phyloP scores from a whole-genome alignment of 2,797 vertebrate genomes.

The Oryzias sinensis region DNA sequence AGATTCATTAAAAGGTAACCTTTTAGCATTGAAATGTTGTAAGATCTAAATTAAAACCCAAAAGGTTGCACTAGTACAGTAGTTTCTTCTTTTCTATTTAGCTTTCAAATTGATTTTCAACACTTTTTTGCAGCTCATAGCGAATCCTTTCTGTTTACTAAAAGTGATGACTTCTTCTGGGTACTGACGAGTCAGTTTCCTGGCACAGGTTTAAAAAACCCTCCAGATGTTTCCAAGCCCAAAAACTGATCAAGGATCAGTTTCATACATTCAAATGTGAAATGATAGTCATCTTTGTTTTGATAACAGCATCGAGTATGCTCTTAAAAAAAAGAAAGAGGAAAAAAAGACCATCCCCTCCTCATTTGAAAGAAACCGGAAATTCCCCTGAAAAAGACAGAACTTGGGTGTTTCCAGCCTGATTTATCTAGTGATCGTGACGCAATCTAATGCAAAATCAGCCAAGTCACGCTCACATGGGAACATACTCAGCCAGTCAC shows the following conservation, averaged over 20 bases:
- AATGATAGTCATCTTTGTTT: conserved; percentile 9
- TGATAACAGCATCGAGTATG: conserved; percentile 5
- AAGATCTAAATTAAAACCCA: too few relatives aligned
- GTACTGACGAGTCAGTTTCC: background rate
- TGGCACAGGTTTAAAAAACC: background rate
- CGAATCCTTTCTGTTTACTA: background rate
- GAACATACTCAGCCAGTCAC: conserved; percentile 6
- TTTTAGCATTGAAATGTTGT: too few relatives aligned
- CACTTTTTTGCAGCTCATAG: background rate
- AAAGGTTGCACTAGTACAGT: too few relatives aligned
- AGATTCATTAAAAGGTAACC: too few relatives aligned
- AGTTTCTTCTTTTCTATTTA: too few relatives aligned
- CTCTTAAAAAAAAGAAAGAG: conserved; percentile 19
- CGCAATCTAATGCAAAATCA: background rate
- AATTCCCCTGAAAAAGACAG: conserved; percentile 37
- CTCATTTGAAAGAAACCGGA: conserved; percentile 16
- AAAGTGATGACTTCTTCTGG: background rate
- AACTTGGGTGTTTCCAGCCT: conserved; percentile 49
- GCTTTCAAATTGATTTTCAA: background rate
- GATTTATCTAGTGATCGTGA: background rate
- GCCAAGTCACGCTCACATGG: conserved; percentile 33
- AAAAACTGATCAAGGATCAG: background rate
- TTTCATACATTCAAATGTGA: conserved; percentile 13
- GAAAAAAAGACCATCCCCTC: conserved; percentile 18
- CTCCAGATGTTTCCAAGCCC: background rate